Conservation (phyloP, 2,888 invertebrate genomes). For the Pristionchus arcanus region DNA sequence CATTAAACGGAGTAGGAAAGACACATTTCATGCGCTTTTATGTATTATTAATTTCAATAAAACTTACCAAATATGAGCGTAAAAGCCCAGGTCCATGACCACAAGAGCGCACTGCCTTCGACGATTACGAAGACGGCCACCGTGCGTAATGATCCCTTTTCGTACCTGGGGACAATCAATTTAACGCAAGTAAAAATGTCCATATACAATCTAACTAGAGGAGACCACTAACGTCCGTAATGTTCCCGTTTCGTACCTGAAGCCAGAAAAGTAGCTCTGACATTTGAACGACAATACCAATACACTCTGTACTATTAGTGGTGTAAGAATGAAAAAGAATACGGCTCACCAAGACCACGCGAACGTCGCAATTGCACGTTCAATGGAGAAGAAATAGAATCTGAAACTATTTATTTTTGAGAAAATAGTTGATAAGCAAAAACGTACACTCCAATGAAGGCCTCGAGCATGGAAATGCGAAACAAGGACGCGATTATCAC, state of each 20-base stretch:
- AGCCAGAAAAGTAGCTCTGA: too few relatives aligned
- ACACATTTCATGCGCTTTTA: too few relatives aligned
- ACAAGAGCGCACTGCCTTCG: background rate
- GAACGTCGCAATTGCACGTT: background rate
- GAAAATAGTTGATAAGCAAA: too few relatives aligned
- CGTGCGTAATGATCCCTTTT: background rate
- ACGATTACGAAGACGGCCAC: background rate
- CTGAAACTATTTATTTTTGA: background rate
- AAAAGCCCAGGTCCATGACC: background rate
- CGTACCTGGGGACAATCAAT: background rate
- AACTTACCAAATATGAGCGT: background rate
- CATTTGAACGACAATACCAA: too few relatives aligned
- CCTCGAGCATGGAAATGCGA: background rate
- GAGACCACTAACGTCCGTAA: too few relatives aligned
- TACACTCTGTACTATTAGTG: too few relatives aligned
- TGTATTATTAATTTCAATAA: too few relatives aligned
- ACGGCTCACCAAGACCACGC: conserved; percentile 26
- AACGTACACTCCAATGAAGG: background rate
- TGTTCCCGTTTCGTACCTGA: too few relatives aligned
- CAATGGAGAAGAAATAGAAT: background rate
- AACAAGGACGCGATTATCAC: background rate
- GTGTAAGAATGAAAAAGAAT: background rate
- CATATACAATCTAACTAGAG: too few relatives aligned
- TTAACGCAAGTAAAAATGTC: too few relatives aligned
- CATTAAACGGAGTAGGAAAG: too few relatives aligned